Base-by-base conservation (phyloP, 2,113 vertebrate species). In the Cynoglossus semilaevis region DNA sequence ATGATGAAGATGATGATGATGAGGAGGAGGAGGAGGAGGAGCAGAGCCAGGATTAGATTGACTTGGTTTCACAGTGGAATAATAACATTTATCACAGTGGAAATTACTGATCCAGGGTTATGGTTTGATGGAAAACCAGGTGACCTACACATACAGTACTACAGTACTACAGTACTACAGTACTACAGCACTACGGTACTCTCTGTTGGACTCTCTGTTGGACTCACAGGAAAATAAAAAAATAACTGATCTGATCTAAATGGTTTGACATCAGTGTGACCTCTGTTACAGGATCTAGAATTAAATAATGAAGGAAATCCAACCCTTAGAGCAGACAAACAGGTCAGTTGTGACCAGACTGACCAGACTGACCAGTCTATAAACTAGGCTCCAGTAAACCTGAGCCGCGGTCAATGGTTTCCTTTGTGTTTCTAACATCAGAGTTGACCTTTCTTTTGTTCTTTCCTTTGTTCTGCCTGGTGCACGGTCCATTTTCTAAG, bases 11-110 rank as follows among this genome's bases (percentile, higher is more conserved):
- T 36, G 35, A 36, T 9, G 68, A 60, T 15, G 49, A 70, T 72
- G 75, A 58, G 36, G 73, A 18, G n/a, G n/a, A n/a, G n/a, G n/a
- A n/a, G n/a, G n/a, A n/a, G n/a, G n/a, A n/a, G n/a, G n/a, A n/a
- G n/a, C n/a, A 12, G 16, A 72, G 69, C 17, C 72, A 36, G 68
- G 66, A 67, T 70, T 63, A 9, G 74, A 63, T 71, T 67, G 1
- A 40, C 75, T 74, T 50, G 72, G 78, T 49, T 77, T 58, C 76
- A 79, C 64, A 6, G 74, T 56, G 77, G 68, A 80, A 82, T 74
- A 65, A 85, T 70, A 34, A 41, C 69, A 76, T 79, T 72, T 47
- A 65, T 18, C 40, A 29, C 56, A 53, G 59, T 67, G 66, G 54
- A 67, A 76, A 76, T 71, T 44, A 69, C 43, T 61, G 41, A 63